Percentiles rank a stretch among this genome's conserved stretches.
Conservation (phyloP, 2,888 invertebrate species). For the Limenitis camilla region DNA sequence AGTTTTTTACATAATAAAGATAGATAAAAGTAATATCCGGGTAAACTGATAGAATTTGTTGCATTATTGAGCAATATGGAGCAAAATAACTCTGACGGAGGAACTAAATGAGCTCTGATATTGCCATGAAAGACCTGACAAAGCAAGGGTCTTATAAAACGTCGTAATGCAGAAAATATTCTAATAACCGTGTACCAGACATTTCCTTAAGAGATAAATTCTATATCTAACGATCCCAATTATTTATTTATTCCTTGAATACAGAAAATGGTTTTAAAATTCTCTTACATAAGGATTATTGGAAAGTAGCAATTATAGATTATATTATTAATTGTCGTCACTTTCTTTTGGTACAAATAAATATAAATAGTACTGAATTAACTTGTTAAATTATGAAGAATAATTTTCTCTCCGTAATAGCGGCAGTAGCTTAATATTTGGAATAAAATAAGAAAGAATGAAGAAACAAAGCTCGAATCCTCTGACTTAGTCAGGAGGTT, state of each 20-base stretch:
- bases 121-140: background rate
- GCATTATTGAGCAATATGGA: constrained; percentile 6
- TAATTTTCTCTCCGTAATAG: too few species aligned
- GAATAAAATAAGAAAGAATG: too few species aligned
- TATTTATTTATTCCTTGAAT: background rate
- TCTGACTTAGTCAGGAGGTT: too few species aligned
- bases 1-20: background rate
- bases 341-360: too few species aligned
- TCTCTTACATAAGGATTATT: background rate
- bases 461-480: too few species aligned
- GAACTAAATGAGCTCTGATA: background rate
- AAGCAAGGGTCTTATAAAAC: background rate
- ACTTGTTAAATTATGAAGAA: too few species aligned
- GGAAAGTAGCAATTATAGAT: too few species aligned
- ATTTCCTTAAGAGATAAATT: background rate
- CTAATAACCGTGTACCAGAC: background rate
- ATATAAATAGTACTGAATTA: too few species aligned
- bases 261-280: background rate
- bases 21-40: background rate
- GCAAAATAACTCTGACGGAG: constrained; percentile 6
- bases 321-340: too few species aligned
- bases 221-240: background rate
- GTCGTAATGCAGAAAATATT: background rate
- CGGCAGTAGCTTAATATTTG: too few species aligned
- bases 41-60: background rate